Evolutionary conservation across 2,113 vertebrate genomes (phyloP).

Genomic region (Cacatua alba): DNA sequence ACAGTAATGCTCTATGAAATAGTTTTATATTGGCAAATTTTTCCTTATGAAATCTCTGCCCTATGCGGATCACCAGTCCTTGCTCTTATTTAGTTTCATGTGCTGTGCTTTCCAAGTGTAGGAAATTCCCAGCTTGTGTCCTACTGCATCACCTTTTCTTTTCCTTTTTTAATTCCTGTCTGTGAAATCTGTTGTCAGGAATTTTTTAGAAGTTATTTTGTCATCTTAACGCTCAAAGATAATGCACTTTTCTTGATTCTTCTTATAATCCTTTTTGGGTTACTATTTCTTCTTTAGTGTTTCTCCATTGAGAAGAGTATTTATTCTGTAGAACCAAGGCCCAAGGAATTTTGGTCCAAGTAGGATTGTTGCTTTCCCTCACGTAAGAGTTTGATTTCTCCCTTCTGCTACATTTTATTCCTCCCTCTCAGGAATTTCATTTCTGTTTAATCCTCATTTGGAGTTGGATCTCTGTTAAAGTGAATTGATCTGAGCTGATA

Average conservation of each 20-base stretch:
- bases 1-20: not conserved
- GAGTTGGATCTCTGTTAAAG: not conserved
- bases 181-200: not conserved
- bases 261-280: constrained; percentile 49
- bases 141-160: not conserved
- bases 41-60: not conserved
- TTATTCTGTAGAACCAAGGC: constrained; percentile 12
- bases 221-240: not conserved
- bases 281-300: constrained; percentile 27
- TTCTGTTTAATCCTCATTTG: not conserved
- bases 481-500: not conserved
- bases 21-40: not conserved
- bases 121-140: not conserved
- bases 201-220: not conserved
- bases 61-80: not conserved
- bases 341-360: constrained; percentile 24
- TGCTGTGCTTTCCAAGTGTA: not conserved
- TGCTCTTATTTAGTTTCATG: not conserved
- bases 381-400: not conserved
- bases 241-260: constrained; percentile 42
- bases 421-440: constrained; percentile 6
- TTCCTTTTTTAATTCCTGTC: not conserved
- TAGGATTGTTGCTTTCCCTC: not conserved
- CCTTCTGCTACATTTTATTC: not conserved
- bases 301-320: constrained; percentile 59